These are phyloP conservation scores for Sebastes matsubarae DNA, from an alignment of 2,797 vertebrate species.

Conservation along the genomic window DNA sequence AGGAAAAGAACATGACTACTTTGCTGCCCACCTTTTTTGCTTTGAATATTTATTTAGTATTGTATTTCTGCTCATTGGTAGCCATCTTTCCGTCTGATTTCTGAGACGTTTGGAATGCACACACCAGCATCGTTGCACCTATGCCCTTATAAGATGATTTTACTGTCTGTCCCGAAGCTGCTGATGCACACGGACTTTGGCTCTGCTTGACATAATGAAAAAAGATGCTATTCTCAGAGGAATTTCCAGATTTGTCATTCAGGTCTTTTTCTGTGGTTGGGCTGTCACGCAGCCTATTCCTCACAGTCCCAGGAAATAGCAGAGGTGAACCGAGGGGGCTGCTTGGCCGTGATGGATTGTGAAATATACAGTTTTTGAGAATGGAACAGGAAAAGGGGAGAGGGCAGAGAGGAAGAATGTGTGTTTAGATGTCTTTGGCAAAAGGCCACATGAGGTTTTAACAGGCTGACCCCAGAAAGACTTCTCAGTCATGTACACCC, in stretches of 20 bases:
- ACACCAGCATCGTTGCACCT: background rate
- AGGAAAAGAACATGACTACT: background rate
- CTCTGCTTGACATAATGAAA: constrained; percentile 7
- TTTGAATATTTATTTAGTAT: background rate
- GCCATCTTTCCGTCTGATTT: background rate
- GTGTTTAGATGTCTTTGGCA: constrained; percentile 15
- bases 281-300: constrained; percentile 29
- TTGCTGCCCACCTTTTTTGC: background rate
- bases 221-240: constrained; percentile 3
- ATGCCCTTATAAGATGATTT: constrained; percentile 24
- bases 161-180: background rate
- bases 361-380: constrained; percentile 35
- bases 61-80: background rate
- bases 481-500: background rate
- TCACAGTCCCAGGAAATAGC: constrained; percentile 29
- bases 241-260: constrained; percentile 20
- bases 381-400: background rate
- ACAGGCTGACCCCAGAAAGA: constrained; percentile 16
- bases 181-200: constrained; percentile 1
- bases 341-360: background rate
- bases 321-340: background rate
- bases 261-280: constrained; percentile 21
- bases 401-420: constrained; percentile 11
- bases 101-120: background rate
- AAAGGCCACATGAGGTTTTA: constrained; percentile 4